These are phyloP conservation scores for Rhamphomyia laevipes DNA, from an alignment of 2,888 invertebrate genomes.

Conservation along the genomic window DNA sequence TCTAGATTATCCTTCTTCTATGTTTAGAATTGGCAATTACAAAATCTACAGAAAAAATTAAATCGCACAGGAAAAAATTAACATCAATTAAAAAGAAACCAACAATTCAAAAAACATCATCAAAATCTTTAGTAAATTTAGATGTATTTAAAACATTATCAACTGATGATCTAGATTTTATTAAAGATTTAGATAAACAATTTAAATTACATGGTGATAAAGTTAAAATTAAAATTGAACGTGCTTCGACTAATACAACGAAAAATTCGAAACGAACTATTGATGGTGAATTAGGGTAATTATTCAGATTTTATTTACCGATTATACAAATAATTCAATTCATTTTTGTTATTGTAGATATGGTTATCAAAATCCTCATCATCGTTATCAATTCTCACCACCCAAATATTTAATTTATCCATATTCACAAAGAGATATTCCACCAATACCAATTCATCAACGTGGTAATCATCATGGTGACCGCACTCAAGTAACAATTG, in stretches of 20 bases:
- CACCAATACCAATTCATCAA: constrained; percentile 24
- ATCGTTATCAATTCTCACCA: constrained; percentile 32
- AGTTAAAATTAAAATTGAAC: constrained; percentile 35
- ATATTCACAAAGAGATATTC: constrained; percentile 55
- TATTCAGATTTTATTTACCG: background rate
- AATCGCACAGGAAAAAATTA: too few relatives aligned
- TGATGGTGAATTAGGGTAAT: constrained; percentile 60
- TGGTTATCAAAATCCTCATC: constrained; percentile 24
- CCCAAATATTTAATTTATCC: constrained; percentile 55
- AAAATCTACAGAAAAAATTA: too few relatives aligned
- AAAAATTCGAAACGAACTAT: constrained; percentile 52
- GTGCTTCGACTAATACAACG: constrained; percentile 25
- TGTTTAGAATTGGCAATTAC: too few relatives aligned
- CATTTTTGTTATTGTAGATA: constrained; percentile 27
- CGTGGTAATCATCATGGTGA: constrained; percentile 13
- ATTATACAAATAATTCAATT: background rate
- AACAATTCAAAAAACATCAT: constrained; percentile 19
- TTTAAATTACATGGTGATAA: constrained; percentile 35
- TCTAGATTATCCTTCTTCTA: too few relatives aligned
- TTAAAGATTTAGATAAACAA: constrained; percentile 36
- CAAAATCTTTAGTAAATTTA: constrained; percentile 11
- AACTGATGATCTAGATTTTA: constrained; percentile 33
- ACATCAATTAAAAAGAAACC: constrained; percentile 23
- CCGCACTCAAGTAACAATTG: constrained; percentile 42
- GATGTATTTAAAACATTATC: constrained; percentile 30